Base-by-base conservation (phyloP, 2,797 vertebrate genomes). In the Lacerta viridis region DNA sequence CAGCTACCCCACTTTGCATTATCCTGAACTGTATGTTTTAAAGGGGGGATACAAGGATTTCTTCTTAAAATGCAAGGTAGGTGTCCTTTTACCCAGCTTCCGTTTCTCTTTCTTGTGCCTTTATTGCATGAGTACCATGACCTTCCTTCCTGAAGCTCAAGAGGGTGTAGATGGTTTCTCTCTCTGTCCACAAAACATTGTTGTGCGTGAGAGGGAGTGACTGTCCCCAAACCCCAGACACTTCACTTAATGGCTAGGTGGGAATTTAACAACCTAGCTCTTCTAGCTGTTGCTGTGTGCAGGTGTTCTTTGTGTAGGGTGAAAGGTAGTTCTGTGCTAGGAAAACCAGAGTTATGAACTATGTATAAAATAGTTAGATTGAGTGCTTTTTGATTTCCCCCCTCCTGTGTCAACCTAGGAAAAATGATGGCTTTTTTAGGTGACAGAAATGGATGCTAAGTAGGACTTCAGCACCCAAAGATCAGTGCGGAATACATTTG, bases 41-140 rank as follows among this genome's bases (percentile, higher is more conserved):
- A 98, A 98, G 88, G 99, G 98, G 0, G 99, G 99, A 2, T 99
- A 99, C 96, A 99, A 98, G 90, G 98, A 99, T 29, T 99, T 99
- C 97, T 99, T 98, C 92, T 95, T 95, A 0, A 95, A 97, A 2
- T 98, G 97, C 93, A 95, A 98, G 94, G 99, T 99, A 87, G 92
- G 96, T 27, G 1, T n/a, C 0, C 0, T 0, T 4, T 39, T 7
- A 8, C 64, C 23, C 46, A 11, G 23, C n/a, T 7, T 0, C 2
- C 4, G 41, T 50, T 15, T 5, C 29, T 36, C 15, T 4, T 8
- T 0, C 0, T 43, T 46, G n/a, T 2, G 10, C 1, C 50, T 64
- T 15, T 29, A 23, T 7, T 4, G 69, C 11, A 15, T 6, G 15
- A 1, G 27, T 64, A 1, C 23, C 5, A 17, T 61, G 39, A 33